A percentile compares a stretch with the other conserved stretches of the same genome.
These are phyloP conservation scores for Apis dorsata DNA, from an alignment of 1,140 invertebrate species.

Conservation along the genomic window DNA sequence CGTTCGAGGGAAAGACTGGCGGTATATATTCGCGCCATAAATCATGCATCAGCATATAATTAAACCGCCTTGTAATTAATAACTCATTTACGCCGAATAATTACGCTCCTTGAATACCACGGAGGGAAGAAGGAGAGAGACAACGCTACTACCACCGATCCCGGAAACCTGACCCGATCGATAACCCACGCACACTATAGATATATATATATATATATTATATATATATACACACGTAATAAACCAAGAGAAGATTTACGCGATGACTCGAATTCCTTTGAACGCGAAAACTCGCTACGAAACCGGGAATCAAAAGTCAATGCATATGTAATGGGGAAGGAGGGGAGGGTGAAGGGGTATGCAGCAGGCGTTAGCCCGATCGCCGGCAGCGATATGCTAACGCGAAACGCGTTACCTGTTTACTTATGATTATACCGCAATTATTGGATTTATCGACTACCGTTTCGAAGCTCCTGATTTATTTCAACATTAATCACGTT, in stretches of 20 bases:
- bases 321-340: slow-evolving; percentile 26
- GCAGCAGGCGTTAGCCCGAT: slow-evolving; percentile 41
- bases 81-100: slow-evolving; percentile 49
- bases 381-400: slow-evolving; percentile 63
- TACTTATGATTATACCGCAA: slow-evolving; percentile 79
- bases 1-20: neutral
- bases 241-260: neutral
- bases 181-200: neutral
- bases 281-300: slow-evolving; percentile 34
- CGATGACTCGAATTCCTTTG: neutral
- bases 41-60: slow-evolving; percentile 44
- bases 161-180: slow-evolving; percentile 8
- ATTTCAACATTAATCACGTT: slow-evolving; percentile 80
- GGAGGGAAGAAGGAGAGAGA: no score
- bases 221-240: neutral
- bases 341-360: neutral
- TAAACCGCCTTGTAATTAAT: slow-evolving; percentile 43
- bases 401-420: slow-evolving; percentile 73
- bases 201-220: no score
- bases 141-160: neutral
- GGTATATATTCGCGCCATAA: slow-evolving; percentile 5
- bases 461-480: slow-evolving; percentile 78
- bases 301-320: slow-evolving; percentile 37
- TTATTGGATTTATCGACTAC: slow-evolving; percentile 79
- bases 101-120: slow-evolving; percentile 5